Evolutionary conservation across 1,140 invertebrate genomes (phyloP).

Genomic region (Ectropis grisescens): DNA sequence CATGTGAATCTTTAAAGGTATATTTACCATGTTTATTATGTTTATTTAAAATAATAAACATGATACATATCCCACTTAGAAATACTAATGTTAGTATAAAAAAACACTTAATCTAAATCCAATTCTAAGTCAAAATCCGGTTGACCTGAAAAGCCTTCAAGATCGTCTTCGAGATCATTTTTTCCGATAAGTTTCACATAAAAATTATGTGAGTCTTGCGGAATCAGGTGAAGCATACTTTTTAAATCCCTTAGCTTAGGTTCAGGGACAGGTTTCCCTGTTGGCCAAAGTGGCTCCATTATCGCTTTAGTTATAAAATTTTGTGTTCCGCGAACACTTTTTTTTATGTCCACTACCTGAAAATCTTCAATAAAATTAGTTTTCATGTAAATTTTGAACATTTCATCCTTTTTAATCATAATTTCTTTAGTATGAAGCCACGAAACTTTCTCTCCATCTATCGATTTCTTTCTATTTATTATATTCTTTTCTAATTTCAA

Average conservation of each 20-base stretch:
- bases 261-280: slow-evolving; percentile 7
- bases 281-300: slow-evolving; percentile 6
- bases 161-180: no score
- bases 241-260: slow-evolving; percentile 12
- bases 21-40: no score
- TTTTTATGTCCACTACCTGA: slow-evolving; percentile 6
- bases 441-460: slow-evolving; percentile 8
- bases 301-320: background rate
- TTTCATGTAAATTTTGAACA: slow-evolving; percentile 5
- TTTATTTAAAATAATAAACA: no score
- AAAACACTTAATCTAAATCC: no score
- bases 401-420: slow-evolving; percentile 9
- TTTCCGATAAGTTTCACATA: no score
- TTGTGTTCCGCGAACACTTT: slow-evolving; percentile 5
- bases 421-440: slow-evolving; percentile 14
- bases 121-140: no score
- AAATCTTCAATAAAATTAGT: slow-evolving; percentile 5
- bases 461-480: slow-evolving; percentile 11
- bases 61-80: no score
- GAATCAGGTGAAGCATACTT: slow-evolving; percentile 8
- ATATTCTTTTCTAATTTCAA: slow-evolving; percentile 13
- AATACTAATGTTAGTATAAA: no score
- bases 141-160: no score
- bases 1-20: no score
- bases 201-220: slow-evolving; percentile 5